Base-by-base conservation (phyloP, 2,113 vertebrate genomes). In the Anguilla japonica region DNA sequence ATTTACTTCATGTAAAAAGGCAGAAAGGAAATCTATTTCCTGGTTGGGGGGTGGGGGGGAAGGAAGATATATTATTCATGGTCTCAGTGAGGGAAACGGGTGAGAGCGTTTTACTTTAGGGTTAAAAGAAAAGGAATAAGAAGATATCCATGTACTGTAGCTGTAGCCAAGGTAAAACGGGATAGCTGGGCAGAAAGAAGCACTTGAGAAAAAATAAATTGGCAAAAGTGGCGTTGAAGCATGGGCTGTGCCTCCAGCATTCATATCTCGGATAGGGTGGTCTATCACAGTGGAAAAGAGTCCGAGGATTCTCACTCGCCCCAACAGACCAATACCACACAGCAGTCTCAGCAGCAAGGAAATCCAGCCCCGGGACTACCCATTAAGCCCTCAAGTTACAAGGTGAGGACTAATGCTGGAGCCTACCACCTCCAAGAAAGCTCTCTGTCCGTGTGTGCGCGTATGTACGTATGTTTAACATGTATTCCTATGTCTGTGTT, bases 171-270 rank as follows among this genome's bases (percentile, higher is more conserved):
- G 91, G 85, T 79, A 89, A 89, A 91, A 89, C 87, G 18, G 46
- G 81, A 91, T 86, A 88, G 87, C 92, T 89, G 63, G 89, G 93
- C 89, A 92, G 87, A 92, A 86, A 89, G 89, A 92, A 92, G 90
- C 84, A 93, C 85, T 93, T 92, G 92, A 90, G 94, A 91, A 91
- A 95, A 95, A 91, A 79, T 78, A 84, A 88, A 89, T 89, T 90
- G 93, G 91, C 91, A 91, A 91, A 92, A 95, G 94, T 94, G 93
- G 93, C 87, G 92, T 89, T 95, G 94, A 95, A 96, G 95, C 96
- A 99, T 99, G 98, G 98, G 98, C 97, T 99, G 98, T 96, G 97
- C 98, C 95, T 98, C 97, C 93, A 99, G 98, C 97, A 98, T 98
- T 93, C 97, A 97, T 96, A 95, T 96, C 94, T 98, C 97, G 94